Base-by-base conservation (phyloP, 2,113 vertebrate genomes). In the Centropus unirufus region DNA sequence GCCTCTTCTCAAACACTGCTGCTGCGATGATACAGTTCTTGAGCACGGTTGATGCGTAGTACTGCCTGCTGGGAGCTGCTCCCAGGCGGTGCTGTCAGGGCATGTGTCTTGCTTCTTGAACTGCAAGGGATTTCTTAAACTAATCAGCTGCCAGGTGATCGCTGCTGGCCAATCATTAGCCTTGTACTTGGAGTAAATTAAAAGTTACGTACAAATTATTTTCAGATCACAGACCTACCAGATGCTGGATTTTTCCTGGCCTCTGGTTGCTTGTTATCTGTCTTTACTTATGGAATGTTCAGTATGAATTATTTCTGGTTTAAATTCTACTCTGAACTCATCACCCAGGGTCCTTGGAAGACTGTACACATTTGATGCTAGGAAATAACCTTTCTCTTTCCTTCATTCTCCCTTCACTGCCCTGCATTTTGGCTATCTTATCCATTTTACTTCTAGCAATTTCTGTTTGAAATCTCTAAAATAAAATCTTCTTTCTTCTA, bases 401-500 rank as follows among this genome's bases (percentile, higher is more conserved):
- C 80, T 92, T 92, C 59, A 11, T 89, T 91, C 75, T 94, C 34
- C 77, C 47, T 30, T 94, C 24, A 16, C 80, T 96, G 61, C 74
- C 46, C 29, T 92, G 59, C 84, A 51, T 73, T 85, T 91, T 87
- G 22, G 8, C 74, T 82, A 12, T 73, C 81, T 82, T 73, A 87
- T 83, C 66, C 57, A 51, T 39, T 32, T 66, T 19, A 63, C 64
- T 85, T 81, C 75, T 94, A 77, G 20, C 24, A 92, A 44, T 84
- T 96, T 79, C 66, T 90, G 22, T 79, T 91, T 62, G 59, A 77
- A 77, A 64, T 62, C 47, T 94, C 51, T 85, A 70, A 57, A 90
- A 92, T 95, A 87, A 93, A 92, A 85, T 78, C n/a, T 51, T 44
- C 44, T 81, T 79, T 74, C 58, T 83, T 63, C 62, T 92, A 39